Evolutionary conservation across 2,113 vertebrate species (phyloP), one percentile per base, ranked within the genome.

Genomic region (Clarias batrachus): DNA sequence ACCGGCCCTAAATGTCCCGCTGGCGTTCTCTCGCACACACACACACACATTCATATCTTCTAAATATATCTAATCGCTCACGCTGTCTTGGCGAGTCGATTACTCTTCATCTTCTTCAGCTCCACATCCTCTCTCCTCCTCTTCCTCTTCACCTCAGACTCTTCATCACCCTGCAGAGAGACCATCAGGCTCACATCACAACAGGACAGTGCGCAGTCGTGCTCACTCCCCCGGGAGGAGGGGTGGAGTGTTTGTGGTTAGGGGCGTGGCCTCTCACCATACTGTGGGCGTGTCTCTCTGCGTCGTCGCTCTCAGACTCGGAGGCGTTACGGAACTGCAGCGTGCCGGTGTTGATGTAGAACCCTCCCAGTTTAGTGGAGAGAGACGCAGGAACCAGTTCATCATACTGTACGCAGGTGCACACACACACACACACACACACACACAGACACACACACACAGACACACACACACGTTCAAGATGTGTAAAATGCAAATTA

Each of bases 321-420:
- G 98, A 99, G 74, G 98, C 95, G 1, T 97, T 96, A 79, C 97
- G 96, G 93, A 99, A 99, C 92, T 99, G 97, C 91, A 99, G 92
- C 1, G 97, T 99, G 76, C 98, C 98, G 3, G 98, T 98, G 93
- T 99, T 99, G 93, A 99, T 98, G 91, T 99, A 99, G 95, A 99
- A 99, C 8, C 98, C 98, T 88, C 98, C 98, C 19, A 98, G 97
- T 93, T 99, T 99, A 85, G 98, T 99, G 93, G 96, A 97, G 91
- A 99, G 92, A 83, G 98, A 98, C 52, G 98, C 97, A 65, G 98
- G 98, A 90, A 99, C 98, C 93, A 99, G 96, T 94, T 99, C 98
- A 66, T 99, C 98, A 90, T 99, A 95, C 94, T 95, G 90, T 52
- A 86, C 11, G 25, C 19, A 13, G 33, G 3, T 12, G n/a, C 52